A percentile compares a stretch with the other conserved stretches of the same genome.
Conservation (phyloP, 2,797 vertebrate genomes). For the Carduelis carduelis region DNA sequence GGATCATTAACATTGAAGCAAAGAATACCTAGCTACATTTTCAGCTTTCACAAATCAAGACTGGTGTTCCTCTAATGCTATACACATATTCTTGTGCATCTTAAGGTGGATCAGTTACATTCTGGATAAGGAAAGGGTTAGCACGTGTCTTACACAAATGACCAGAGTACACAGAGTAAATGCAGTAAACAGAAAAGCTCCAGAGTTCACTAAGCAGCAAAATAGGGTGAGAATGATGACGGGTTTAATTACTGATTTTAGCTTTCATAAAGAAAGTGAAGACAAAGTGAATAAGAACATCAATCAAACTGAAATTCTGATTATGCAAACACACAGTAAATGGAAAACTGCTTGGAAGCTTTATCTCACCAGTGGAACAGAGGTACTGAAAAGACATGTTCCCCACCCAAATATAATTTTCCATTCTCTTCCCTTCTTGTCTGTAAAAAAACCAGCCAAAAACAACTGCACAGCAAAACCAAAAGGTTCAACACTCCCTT, state of each 20-base stretch:
- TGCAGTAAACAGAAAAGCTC: not conserved
- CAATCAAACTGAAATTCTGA: not conserved
- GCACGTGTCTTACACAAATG: not conserved
- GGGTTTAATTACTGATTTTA: not conserved
- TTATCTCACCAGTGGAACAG: not conserved
- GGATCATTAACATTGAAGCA: not conserved
- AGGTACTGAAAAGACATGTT: not conserved
- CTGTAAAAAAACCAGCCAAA: not conserved
- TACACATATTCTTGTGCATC: not conserved
- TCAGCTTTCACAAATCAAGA: not conserved
- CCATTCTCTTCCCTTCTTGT: not conserved
- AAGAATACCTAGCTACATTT: not conserved
- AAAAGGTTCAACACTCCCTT: not conserved
- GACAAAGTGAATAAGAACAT: not conserved
- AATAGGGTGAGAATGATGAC: not conserved
- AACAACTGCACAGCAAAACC: not conserved
- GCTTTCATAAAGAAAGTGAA: not conserved
- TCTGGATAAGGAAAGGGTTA: not conserved
- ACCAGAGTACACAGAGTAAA: not conserved
- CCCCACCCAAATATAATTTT: not conserved
- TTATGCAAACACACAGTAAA: not conserved
- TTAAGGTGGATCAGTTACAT: not conserved
- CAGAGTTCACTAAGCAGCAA: not conserved
- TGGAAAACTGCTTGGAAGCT: not conserved
- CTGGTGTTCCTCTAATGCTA: not conserved